These are phyloP conservation scores for Drosophila pseudotakahashii DNA, from an alignment of 2,888 invertebrate genomes.

Conservation along the genomic window DNA sequence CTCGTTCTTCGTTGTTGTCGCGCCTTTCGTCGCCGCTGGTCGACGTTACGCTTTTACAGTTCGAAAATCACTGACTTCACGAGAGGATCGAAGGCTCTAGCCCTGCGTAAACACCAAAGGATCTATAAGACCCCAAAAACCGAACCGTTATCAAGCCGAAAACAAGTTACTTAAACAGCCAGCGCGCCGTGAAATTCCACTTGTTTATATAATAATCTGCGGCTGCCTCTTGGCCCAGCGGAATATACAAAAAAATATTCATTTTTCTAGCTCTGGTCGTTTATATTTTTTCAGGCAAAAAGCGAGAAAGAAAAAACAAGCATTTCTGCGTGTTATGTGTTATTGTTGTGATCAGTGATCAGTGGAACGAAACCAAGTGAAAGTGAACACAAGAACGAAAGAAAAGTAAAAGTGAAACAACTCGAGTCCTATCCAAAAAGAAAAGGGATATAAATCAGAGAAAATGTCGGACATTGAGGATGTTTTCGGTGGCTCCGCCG, in stretches of 20 bases:
- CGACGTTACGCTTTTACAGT: conserved; percentile 61
- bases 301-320: conserved; percentile 33
- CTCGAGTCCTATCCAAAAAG: conserved; percentile 6
- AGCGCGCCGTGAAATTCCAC: conserved; percentile 43
- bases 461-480: conserved; percentile 83
- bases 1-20: conserved; percentile 61
- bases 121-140: conserved; percentile 12
- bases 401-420: conserved; percentile 17
- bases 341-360: conserved; percentile 52
- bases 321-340: conserved; percentile 59
- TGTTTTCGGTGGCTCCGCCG: conserved; percentile 69
- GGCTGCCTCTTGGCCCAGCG: conserved; percentile 50
- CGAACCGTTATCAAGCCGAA: conserved; percentile 6
- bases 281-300: conserved; percentile 66
- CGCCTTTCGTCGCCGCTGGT: conserved; percentile 65
- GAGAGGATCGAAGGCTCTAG: conserved; percentile 19
- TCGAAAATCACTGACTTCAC: conserved; percentile 58
- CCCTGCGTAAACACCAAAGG: conserved; percentile 3
- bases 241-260: conserved; percentile 56
- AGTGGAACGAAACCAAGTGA: conserved; percentile 65
- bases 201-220: conserved; percentile 71
- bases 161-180: conserved; percentile 27
- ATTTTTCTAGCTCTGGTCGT: conserved; percentile 53
- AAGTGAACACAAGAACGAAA: conserved; percentile 59
- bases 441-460: conserved; percentile 29